phyloP scores from a whole-genome alignment of 2,888 invertebrate genomes.

The Volucella inflata region DNA sequence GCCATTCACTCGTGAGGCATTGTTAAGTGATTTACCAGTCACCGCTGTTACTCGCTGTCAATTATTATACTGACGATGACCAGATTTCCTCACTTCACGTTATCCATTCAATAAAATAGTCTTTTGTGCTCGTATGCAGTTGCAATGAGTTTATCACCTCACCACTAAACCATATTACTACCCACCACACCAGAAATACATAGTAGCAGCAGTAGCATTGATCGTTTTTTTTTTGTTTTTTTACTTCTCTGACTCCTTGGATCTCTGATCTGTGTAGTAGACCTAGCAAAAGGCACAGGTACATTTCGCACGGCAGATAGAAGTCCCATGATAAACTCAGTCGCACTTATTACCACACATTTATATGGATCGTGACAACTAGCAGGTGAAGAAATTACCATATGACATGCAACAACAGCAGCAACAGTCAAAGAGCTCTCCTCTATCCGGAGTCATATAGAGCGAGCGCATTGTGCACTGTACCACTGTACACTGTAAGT shows the following conservation, averaged over 20 bases:
- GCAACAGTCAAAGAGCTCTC: conserved; percentile 47
- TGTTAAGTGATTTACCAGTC: conserved; percentile 76
- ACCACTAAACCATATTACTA: background rate
- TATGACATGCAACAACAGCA: conserved; percentile 74
- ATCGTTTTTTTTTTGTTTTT: too few species aligned
- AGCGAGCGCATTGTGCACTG: conserved; percentile 25
- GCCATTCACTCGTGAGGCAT: conserved; percentile 45
- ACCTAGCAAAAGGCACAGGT: conserved; percentile 1
- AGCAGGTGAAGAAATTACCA: conserved; percentile 76
- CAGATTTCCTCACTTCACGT: conserved; percentile 71
- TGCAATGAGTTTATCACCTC: conserved; percentile 44
- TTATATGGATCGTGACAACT: conserved; percentile 75
- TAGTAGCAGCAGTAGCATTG: background rate
- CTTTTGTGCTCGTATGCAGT: conserved; percentile 46
- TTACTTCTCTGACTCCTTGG: conserved; percentile 21
- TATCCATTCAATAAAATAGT: conserved; percentile 71
- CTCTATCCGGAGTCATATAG: conserved; percentile 38
- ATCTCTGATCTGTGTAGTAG: conserved; percentile 7
- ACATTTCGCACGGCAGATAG: conserved; percentile 61
- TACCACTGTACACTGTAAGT: conserved; percentile 27
- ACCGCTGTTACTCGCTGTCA: conserved; percentile 71
- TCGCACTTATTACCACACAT: conserved; percentile 76
- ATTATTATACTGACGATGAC: conserved; percentile 69
- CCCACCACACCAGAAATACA: background rate
- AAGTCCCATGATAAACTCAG: conserved; percentile 73